These are phyloP conservation scores for Lathronympha strigana DNA, from an alignment of 2,888 invertebrate genomes.

Conservation along the genomic window DNA sequence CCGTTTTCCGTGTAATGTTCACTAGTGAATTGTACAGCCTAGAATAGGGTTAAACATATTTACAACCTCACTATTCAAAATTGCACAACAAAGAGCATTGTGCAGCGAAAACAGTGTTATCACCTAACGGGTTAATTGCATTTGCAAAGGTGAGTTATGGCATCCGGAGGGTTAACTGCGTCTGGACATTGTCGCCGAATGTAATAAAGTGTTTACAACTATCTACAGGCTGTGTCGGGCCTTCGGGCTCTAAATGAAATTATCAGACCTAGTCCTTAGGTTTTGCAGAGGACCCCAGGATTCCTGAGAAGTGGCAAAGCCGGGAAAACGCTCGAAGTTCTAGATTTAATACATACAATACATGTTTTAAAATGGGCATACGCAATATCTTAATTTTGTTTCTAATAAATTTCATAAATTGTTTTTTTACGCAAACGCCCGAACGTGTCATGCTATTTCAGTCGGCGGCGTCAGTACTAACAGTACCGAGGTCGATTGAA, in stretches of 20 bases:
- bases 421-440: no score
- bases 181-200: slow-evolving; percentile 35
- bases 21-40: background rate
- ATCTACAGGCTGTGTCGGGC: background rate
- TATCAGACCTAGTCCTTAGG: no score
- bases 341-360: no score
- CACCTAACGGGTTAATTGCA: slow-evolving; percentile 75
- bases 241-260: background rate
- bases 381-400: no score
- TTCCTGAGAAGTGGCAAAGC: no score
- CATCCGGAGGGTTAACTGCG: slow-evolving; percentile 44
- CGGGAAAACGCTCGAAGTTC: no score
- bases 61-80: slow-evolving; percentile 7
- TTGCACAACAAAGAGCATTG: slow-evolving; percentile 35
- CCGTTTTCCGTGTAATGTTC: background rate
- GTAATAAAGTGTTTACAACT: slow-evolving; percentile 16
- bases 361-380: no score
- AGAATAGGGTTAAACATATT: background rate
- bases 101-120: slow-evolving; percentile 59
- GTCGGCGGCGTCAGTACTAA: no score
- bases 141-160: slow-evolving; percentile 71
- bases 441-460: no score
- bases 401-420: no score
- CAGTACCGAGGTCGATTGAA: no score
- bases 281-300: no score